A percentile compares a stretch with the other conserved stretches of the same genome.
These are phyloP conservation scores for Brienomyrus longianalis DNA, from an alignment of 2,113 vertebrate genomes.

Conservation along the genomic window DNA sequence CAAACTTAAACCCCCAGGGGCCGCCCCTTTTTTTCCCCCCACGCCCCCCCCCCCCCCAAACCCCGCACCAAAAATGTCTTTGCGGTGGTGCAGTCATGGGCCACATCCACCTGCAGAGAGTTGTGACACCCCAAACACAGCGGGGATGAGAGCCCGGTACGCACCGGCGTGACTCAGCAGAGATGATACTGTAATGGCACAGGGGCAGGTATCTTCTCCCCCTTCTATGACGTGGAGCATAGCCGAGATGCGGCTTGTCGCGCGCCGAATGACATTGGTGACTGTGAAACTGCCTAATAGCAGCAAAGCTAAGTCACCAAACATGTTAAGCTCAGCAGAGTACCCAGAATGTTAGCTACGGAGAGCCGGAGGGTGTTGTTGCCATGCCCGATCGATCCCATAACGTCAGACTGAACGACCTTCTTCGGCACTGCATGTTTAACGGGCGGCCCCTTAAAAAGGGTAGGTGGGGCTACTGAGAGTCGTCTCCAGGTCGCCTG, in stretches of 20 bases:
- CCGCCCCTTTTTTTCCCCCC: not conserved
- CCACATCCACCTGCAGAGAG: not conserved
- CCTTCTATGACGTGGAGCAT: not conserved
- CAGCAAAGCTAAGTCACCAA: not conserved
- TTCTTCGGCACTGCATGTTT: not conserved
- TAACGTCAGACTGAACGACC: not conserved
- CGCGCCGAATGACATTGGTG: not conserved
- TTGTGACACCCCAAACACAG: not conserved
- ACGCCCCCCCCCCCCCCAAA: not conserved
- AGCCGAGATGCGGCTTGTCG: too few relatives aligned
- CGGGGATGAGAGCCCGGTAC: not conserved
- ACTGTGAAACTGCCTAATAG: not conserved
- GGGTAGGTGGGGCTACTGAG: not conserved
- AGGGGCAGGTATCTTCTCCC: not conserved
- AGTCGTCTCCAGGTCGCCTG: not conserved
- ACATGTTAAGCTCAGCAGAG: not conserved
- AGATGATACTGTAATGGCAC: not conserved
- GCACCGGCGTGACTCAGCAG: not conserved
- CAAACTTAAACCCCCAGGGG: not conserved
- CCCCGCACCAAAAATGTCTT: not conserved
- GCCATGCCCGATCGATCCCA: not conserved
- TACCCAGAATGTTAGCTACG: not conserved
- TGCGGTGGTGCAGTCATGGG: not conserved
- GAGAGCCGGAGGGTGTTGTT: not conserved
- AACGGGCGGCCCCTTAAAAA: not conserved